These are phyloP conservation scores for Oryzias curvinotus DNA, from an alignment of 2,113 vertebrate genomes.

Conservation along the genomic window DNA sequence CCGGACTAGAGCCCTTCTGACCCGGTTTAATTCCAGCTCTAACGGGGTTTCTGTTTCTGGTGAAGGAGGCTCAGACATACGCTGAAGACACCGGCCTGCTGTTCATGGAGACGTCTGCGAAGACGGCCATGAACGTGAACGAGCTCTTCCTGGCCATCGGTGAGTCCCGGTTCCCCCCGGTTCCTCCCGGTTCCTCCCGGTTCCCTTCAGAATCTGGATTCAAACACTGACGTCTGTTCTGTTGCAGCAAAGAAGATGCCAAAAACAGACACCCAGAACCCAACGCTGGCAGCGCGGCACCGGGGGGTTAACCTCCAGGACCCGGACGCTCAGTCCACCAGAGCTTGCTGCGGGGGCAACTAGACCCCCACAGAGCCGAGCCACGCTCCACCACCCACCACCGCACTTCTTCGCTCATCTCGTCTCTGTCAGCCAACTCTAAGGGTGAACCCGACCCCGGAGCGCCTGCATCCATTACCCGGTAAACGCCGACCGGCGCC, in stretches of 20 bases:
- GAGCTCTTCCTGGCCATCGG: constrained; percentile 85
- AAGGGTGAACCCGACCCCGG: constrained; percentile 6
- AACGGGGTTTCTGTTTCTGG: background rate
- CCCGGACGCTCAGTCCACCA: constrained; percentile 77
- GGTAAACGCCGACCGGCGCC: no score
- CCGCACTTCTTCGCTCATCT: constrained; percentile 36
- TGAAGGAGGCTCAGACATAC: constrained; percentile 82
- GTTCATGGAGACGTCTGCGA: constrained; percentile 86
- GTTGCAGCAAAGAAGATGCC: constrained; percentile 84
- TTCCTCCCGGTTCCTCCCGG: background rate
- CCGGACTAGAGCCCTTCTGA: no score
- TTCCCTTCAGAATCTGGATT: no score
- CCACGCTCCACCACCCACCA: constrained; percentile 22
- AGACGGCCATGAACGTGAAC: constrained; percentile 86
- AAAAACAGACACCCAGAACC: constrained; percentile 85
- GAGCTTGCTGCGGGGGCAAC: constrained; percentile 81
- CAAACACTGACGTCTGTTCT: background rate
- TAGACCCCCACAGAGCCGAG: constrained; percentile 47
- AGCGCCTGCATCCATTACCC: constrained; percentile 29
- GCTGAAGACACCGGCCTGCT: constrained; percentile 83
- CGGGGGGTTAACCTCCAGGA: constrained; percentile 83
- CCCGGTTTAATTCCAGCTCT: background rate
- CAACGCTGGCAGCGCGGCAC: constrained; percentile 80
- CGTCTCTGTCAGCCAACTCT: constrained; percentile 29
- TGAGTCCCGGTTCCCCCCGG: constrained; percentile 31